Evolutionary conservation across 1,140 invertebrate species (phyloP), one percentile per base, ranked within the genome.

Genomic region (Eumaeus atala): DNA sequence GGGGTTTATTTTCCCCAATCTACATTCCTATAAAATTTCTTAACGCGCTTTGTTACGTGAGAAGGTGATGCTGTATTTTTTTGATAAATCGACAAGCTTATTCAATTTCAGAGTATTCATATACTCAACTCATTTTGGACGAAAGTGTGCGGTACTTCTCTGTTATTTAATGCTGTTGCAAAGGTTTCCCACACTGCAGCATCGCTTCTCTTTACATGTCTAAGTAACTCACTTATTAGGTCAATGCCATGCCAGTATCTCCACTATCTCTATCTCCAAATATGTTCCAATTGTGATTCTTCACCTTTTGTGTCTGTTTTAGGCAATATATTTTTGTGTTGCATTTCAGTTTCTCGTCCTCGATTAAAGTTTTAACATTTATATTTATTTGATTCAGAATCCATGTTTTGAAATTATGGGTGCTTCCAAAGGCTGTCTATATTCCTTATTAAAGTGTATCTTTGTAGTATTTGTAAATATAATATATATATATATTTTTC

Each of bases 371-470:
- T n/a, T 59, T 38, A 38, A 38, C 11, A 10, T 38, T 38, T n/a
- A 38, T 38, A 38, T 38, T 38, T 38, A 12, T 11, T 38, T 38
- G 11, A n/a, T n/a, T 5, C 11, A 38, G 37, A n/a, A 38, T 38
- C 1, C 11, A 38, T 11, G 12, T 38, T 38, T 38, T n/a, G 28
- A n/a, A 34, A 47, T 36, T 14, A 64, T 47, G 14, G 61, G 58
- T 50, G 59, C 35, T 47, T 59, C 42, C 28, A 56, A 18, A 47
- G 61, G 51, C 54, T 38, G 37, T 3, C 37, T 10, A n/a, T 38
- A 10, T 62, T 77, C 56, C 44, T 53, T 42, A 17, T 42, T 59
- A 40, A 67, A 59, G 52, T 67, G 54, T 64, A 67, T 56, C 64
- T 63, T 54, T 64, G 64, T 49, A 67, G 21, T 28, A 34, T 54